These are phyloP conservation scores for Manacus vitellinus DNA, from an alignment of 2,113 vertebrate genomes.

Conservation along the genomic window DNA sequence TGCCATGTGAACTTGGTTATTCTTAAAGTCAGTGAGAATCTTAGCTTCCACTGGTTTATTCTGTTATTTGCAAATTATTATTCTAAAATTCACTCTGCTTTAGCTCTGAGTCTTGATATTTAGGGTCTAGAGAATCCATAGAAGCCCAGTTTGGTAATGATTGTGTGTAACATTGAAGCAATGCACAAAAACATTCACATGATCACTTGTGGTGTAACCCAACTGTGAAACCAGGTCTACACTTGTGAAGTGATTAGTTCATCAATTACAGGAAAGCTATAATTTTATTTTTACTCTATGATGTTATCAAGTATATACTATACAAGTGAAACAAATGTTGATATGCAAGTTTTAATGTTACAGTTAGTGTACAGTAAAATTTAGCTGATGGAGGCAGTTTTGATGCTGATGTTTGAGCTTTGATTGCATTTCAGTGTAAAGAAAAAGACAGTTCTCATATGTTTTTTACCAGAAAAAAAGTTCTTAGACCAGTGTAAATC, in stretches of 20 bases:
- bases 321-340: neutral
- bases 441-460: neutral
- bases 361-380: neutral
- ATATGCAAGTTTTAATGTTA: neutral
- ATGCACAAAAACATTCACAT: neutral
- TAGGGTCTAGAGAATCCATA: neutral
- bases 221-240: neutral
- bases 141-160: neutral
- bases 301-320: neutral
- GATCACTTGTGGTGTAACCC: neutral
- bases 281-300: neutral
- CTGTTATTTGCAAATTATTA: neutral
- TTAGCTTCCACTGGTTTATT: neutral
- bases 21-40: neutral
- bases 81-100: neutral
- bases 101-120: neutral
- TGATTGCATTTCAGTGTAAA: neutral
- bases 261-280: neutral
- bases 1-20: neutral
- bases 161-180: neutral
- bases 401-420: neutral
- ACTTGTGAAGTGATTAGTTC: neutral
- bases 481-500: neutral
- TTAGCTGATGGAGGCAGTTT: neutral
- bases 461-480: neutral